phyloP scores from a whole-genome alignment of 2,888 invertebrate species.

The Tryphoninae sp. region DNA sequence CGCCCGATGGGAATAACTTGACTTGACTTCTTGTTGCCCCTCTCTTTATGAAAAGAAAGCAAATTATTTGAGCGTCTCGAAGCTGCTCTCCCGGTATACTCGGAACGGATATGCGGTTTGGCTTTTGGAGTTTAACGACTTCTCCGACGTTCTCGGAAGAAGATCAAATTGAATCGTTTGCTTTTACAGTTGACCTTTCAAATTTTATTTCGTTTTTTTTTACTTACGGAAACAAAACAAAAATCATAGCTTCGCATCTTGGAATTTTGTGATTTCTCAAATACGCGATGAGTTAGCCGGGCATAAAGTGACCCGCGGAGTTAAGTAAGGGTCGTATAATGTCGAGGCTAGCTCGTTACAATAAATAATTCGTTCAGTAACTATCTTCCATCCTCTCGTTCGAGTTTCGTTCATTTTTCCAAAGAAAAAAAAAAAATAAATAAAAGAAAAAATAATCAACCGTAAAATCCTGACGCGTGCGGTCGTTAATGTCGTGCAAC shows the following conservation, averaged over 20 bases:
- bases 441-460: constrained; percentile 8
- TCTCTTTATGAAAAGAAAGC: constrained; percentile 38
- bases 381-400: constrained; percentile 21
- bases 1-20: constrained; percentile 75
- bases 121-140: constrained; percentile 45
- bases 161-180: background rate
- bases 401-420: constrained; percentile 5
- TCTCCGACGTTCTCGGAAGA: background rate
- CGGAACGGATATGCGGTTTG: constrained; percentile 30
- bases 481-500: constrained; percentile 74
- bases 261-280: constrained; percentile 29
- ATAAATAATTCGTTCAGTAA: constrained; percentile 4
- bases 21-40: constrained; percentile 9
- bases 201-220: constrained; percentile 20
- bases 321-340: constrained; percentile 12
- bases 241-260: background rate
- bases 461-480: constrained; percentile 59
- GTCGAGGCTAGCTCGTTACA: background rate
- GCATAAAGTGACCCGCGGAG: constrained; percentile 24
- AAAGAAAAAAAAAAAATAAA: constrained; percentile 16
- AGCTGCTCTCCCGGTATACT: background rate
- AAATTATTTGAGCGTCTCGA: constrained; percentile 57
- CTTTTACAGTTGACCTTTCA: constrained; percentile 29
- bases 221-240: background rate
- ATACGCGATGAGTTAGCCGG: background rate